Evolutionary conservation across 2,113 vertebrate species (phyloP).

Genomic region (Nothobranchius kuhntae): DNA sequence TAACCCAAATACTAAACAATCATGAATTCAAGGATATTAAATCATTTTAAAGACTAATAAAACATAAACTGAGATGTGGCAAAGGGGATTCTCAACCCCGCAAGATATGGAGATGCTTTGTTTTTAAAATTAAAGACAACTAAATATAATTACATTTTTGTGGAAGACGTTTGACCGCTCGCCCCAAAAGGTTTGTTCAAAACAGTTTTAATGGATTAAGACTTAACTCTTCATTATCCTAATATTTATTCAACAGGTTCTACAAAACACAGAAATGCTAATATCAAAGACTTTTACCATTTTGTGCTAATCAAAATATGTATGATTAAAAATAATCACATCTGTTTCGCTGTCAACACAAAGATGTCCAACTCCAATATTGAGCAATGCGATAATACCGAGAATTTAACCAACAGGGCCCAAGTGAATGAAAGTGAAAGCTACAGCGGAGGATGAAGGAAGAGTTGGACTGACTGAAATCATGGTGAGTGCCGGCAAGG

Average conservation of each 20-base stretch:
- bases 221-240: no score
- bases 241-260: not conserved
- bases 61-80: no score
- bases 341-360: constrained; percentile 17
- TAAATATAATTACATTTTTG: no score
- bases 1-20: not conserved
- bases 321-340: constrained; percentile 38
- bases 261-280: no score
- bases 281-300: not conserved
- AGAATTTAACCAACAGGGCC: not conserved
- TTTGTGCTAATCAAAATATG: no score
- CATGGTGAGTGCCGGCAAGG: constrained; percentile 55
- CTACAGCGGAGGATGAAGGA: not conserved
- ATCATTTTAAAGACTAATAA: no score
- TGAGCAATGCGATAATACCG: not conserved
- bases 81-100: no score
- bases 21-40: not conserved
- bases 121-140: no score
- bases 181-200: no score
- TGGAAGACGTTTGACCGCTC: no score
- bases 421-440: constrained; percentile 5
- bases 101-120: no score
- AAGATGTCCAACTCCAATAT: not conserved
- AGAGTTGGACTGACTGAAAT: constrained; percentile 50
- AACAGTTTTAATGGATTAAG: no score